Evolutionary conservation across 2,113 vertebrate species (phyloP), one percentile per base, ranked within the genome.

Genomic region (Chunga burmeisteri): DNA sequence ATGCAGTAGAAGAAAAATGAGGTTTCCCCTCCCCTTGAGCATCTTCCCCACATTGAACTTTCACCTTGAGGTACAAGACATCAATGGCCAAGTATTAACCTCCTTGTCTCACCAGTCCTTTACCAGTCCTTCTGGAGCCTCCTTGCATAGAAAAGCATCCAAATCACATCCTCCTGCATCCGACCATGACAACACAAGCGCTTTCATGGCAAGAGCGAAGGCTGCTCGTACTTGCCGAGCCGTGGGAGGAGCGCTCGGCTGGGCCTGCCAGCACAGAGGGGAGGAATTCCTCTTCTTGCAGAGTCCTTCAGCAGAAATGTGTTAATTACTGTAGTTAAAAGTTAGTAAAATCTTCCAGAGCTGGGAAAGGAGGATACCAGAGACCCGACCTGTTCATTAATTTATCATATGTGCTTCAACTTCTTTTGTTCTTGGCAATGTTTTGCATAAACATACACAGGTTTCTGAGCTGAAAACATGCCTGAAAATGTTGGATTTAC

Each of bases 171-270:
- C 14, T 25, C 8, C 62, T 15, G 21, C 46, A 53, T 11, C 30
- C 11, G 0, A 15, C 7, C 59, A 49, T 40, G 59, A 22, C 6
- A 53, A 53, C 18, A 70, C 18, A 13, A 77, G 42, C 38, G 68
- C 21, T 22, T 36, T 25, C 34, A 32, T 1, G 7, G 40, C 47
- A 66, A 70, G 9, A 81, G 36, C 6, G 1, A 62, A 71, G 13
- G 20, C 36, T n/a, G 15, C 11, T n/a, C 13, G 40, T 42, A 8
- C 66, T 34, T 34, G 12, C 52, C 42, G n/a, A 40, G 63, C 38
- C 0, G 0, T 2, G 10, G 9, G 40, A 82, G 62, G 18, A 50
- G 18, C 6, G 1, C 34, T 34, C 10, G 34, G 21, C n/a, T 23
- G 19, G 13, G 32, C 34, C 26, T 19, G 16, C 6, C 20, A 58